These are phyloP conservation scores for Brienomyrus brachyistius DNA, from an alignment of 2,113 vertebrate genomes.

Conservation along the genomic window DNA sequence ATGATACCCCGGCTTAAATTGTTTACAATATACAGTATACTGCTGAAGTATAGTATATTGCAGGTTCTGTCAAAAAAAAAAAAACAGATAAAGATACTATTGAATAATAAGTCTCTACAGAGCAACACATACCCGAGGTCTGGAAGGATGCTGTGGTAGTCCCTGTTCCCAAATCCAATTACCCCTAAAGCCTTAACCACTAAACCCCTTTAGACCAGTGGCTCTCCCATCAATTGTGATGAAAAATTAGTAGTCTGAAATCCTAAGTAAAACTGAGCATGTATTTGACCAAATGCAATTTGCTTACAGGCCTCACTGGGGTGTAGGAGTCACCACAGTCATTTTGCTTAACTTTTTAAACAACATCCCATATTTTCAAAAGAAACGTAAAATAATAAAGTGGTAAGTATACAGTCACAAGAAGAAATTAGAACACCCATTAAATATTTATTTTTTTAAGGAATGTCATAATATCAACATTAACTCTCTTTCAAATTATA, in stretches of 20 bases:
- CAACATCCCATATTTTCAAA: not conserved
- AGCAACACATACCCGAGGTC: not conserved
- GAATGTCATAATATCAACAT: no score
- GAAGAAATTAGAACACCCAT: no score
- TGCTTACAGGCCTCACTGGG: not conserved
- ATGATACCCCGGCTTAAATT: not conserved
- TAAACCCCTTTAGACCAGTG: not conserved
- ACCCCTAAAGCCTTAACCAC: not conserved
- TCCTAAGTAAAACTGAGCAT: not conserved
- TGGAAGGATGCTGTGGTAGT: constrained; percentile 2
- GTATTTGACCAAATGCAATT: not conserved
- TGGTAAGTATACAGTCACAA: no score
- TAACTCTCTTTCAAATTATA: no score
- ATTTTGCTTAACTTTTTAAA: not conserved
- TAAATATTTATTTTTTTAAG: no score
- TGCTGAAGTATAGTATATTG: no score
- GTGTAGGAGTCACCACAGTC: not conserved
- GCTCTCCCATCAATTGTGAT: not conserved
- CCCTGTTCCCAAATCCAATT: not conserved
- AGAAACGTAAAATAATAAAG: not conserved
- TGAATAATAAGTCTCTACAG: constrained; percentile 42
- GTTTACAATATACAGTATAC: not conserved
- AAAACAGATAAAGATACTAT: not conserved
- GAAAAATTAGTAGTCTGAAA: not conserved
- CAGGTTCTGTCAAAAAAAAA: no score